Evolutionary conservation across 1,140 invertebrate species (phyloP).

Genomic region (Druon quercuslanigerum): DNA sequence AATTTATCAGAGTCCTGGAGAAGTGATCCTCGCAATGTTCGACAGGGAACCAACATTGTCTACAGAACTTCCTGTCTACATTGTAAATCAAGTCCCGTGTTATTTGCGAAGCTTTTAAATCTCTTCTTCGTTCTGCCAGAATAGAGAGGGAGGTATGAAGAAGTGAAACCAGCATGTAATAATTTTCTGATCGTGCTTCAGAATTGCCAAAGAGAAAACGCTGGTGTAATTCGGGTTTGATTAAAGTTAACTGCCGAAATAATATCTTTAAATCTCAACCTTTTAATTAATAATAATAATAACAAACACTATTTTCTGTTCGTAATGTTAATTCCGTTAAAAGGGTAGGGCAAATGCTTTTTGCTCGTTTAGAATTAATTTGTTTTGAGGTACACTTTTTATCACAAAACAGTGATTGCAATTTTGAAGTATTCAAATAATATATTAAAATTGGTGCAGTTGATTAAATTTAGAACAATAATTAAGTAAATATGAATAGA

Average conservation of each 20-base stretch:
- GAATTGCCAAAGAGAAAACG: slow-evolving; percentile 40
- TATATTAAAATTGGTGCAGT: too few species aligned
- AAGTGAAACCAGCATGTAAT: slow-evolving; percentile 48
- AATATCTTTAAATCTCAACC: slow-evolving; percentile 28
- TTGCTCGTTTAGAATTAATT: too few species aligned
- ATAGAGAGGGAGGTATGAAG: slow-evolving; percentile 35
- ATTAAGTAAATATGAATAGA: too few species aligned
- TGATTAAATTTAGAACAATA: too few species aligned
- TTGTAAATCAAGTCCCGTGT: slow-evolving; percentile 35
- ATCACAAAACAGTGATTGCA: too few species aligned
- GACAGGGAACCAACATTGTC: background rate
- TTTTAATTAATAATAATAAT: slow-evolving; percentile 36
- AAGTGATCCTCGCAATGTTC: background rate
- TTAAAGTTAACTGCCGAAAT: slow-evolving; percentile 22
- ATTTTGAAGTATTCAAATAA: too few species aligned
- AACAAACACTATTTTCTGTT: background rate
- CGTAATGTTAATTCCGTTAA: too few species aligned
- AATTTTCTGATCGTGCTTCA: slow-evolving; percentile 34
- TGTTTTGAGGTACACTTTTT: too few species aligned
- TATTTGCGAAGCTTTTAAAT: slow-evolving; percentile 56
- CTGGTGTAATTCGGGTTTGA: slow-evolving; percentile 21
- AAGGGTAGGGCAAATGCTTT: too few species aligned
- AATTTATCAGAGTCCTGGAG: background rate
- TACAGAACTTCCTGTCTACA: slow-evolving; percentile 38
- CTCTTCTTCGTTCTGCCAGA: slow-evolving; percentile 39